Evolutionary conservation across 2,113 vertebrate genomes (phyloP), one percentile per base, ranked within the genome.

Genomic region (Meleagris gallopavo): DNA sequence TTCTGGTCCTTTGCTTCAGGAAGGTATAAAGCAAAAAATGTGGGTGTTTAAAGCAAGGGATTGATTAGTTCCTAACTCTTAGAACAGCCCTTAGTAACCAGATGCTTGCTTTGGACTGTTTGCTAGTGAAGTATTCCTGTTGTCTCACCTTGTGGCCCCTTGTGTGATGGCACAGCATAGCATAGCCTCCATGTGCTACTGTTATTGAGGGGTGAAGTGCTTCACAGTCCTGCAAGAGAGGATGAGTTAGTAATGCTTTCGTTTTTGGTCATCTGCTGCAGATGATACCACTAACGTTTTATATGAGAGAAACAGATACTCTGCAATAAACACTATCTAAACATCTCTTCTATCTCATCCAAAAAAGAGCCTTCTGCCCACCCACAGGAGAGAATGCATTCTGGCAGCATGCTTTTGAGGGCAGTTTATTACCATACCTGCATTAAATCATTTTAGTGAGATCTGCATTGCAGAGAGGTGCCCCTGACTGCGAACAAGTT

Each of bases 371-470:
- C 20, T 46, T 67, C 20, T 71, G 9, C 29, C 16, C 41, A 60
- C 16, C 19, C 32, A n/a, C 58, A 70, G 78, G 36, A 85, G 55
- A 50, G 45, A 34, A 10, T 64, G 30, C n/a, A 15, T 38, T 93
- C 38, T 19, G 17, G 72, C 69, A 48, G 30, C 64, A 30, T 75
- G 11, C 46, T 91, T 89, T 83, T 86, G 70, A 58, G 77, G 65
- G 40, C 55, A 48, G 2, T 75, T 91, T 81, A 45, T 91, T 1
- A 3, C 57, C 19, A 8, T 62, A 65, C 9, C 17, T 60, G 80
- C 36, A 15, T 83, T 88, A 89, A 89, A 74, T 86, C 85, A 71
- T 74, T 95, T 52, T 54, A 41, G 36, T 7, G 21, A 91, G 85
- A 27, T 88, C 65, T 86, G 79, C 76, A 54, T 72, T 96, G 84